Base-by-base conservation (phyloP, 2,888 invertebrate species). In the Drosophila conformis region DNA sequence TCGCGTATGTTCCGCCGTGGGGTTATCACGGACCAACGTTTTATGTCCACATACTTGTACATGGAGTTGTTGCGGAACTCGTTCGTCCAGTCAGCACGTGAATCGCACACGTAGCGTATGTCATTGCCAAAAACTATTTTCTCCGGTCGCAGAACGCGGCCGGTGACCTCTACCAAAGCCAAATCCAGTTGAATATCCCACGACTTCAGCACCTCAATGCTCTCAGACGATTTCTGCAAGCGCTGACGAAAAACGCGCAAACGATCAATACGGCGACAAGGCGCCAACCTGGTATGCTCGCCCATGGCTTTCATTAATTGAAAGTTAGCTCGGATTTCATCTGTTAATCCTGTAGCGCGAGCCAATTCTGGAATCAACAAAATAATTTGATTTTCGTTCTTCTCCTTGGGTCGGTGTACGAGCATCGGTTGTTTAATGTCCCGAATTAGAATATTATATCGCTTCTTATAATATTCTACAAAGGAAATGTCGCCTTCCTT, bases 361-460 rank as follows among this genome's bases (percentile, higher is more conserved):
- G 98, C 97, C 53, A 98, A 92, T 93, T 98, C 98, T 0, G 98
- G 98, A 11, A 98, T 94, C 4, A 99, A 93, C 89, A 95, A 95
- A 10, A 98, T 95, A 0, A 95, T 91, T 68, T 96, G 95, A 0
- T 94, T 94, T 92, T 95, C 94, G 0, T 97, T 97, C 42, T 95
- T 95, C 3, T 95, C 94, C 76, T 95, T 96, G 0, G 95, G 94
- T 4, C 95, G 94, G 0, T 96, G 96, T 0, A 98, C 94, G 56
- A 99, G 92, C 91, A 99, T 87, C 0, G 99, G 99, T 91, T 99
- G 99, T 0, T 94, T 92, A 0, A 57, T 6, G 73, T 96, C 95
- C 0, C 85, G 83, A 64, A 98, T 96, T 0, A 69, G 89, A 0
- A 97, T 94, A 15, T 95, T 94, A 87, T 98, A 97, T 86, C 95